These are phyloP conservation scores for Incurvaria masculella DNA, from an alignment of 2,888 invertebrate species.

Conservation along the genomic window DNA sequence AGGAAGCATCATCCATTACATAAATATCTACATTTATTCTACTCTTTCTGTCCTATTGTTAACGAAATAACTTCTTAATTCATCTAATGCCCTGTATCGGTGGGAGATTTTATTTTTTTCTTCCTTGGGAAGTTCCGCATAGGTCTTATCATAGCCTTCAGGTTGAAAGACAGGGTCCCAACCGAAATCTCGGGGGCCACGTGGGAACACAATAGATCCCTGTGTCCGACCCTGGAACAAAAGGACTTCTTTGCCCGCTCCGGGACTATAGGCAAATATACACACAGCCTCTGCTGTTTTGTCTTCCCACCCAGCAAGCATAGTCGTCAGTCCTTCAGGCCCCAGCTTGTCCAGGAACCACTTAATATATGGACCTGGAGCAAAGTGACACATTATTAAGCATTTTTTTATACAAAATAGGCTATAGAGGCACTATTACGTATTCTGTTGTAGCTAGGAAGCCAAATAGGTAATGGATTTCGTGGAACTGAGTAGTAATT, in stretches of 20 bases:
- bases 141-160: conserved; percentile 73
- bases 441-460: too few species aligned
- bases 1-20: too few species aligned
- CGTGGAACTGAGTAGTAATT: too few species aligned
- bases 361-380: conserved; percentile 89
- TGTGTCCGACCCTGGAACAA: conserved; percentile 82
- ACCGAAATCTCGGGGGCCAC: conserved; percentile 86
- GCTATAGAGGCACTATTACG: too few species aligned
- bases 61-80: conserved; percentile 60
- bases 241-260: conserved; percentile 57
- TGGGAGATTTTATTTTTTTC: conserved; percentile 95
- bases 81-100: conserved; percentile 76
- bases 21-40: background rate
- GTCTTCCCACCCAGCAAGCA: conserved; percentile 83
- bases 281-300: conserved; percentile 92
- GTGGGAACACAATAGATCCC: conserved; percentile 84
- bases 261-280: conserved; percentile 83
- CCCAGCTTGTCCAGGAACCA: conserved; percentile 93
- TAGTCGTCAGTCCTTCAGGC: conserved; percentile 75
- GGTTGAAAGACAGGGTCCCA: conserved; percentile 98
- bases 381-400: too few species aligned
- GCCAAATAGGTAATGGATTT: too few species aligned
- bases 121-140: conserved; percentile 82
- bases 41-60: conserved; percentile 16
- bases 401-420: too few species aligned